Evolutionary conservation across 1,140 invertebrate species (phyloP).

Genomic region (Tribolium madens): DNA sequence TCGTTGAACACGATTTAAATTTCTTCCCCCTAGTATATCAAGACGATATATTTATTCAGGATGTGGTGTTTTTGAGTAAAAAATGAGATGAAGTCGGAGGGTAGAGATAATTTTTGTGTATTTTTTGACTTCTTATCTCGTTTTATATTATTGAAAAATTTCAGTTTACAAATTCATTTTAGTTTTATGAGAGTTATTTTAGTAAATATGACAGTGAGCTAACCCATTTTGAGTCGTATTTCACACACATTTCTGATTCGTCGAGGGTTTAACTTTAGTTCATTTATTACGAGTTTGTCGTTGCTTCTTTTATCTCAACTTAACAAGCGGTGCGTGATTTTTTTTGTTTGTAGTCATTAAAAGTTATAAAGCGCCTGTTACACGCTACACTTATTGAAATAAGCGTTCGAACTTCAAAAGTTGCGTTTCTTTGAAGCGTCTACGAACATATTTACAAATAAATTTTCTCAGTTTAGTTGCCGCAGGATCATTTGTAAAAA

Average conservation of each 20-base stretch:
- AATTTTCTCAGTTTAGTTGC: not conserved
- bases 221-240: conserved; percentile 4
- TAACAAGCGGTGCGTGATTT: conserved; percentile 26
- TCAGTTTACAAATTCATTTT: not conserved
- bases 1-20: conserved; percentile 14
- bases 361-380: conserved; percentile 7
- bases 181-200: not conserved
- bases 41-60: conserved; percentile 7
- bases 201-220: not conserved
- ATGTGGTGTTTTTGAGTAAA: not conserved
- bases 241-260: not conserved
- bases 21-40: not conserved
- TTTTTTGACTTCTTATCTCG: conserved; percentile 6
- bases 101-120: conserved; percentile 4
- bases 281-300: conserved; percentile 5
- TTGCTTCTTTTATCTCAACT: conserved; percentile 16
- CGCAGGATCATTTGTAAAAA: not conserved
- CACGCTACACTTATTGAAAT: conserved; percentile 1
- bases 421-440: conserved; percentile 6
- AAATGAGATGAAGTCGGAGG: conserved; percentile 2
- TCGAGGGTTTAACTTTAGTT: not conserved
- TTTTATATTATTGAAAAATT: conserved; percentile 9
- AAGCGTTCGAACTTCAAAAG: conserved; percentile 20
- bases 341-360: not conserved
- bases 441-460: conserved; percentile 4